phyloP scores from a whole-genome alignment of 2,797 vertebrate species.

The Danio jaintianensis region DNA sequence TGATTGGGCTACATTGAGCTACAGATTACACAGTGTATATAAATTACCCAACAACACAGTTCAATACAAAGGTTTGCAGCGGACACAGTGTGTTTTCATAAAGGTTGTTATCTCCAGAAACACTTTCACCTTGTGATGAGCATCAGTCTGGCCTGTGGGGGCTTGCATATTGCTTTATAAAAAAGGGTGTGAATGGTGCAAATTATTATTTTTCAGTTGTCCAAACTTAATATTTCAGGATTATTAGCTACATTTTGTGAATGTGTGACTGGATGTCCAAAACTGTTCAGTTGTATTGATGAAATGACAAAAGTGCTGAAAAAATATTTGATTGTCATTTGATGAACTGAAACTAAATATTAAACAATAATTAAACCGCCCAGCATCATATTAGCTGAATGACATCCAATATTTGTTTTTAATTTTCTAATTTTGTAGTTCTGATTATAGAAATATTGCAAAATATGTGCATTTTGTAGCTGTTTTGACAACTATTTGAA shows the following conservation, averaged over 20 bases:
- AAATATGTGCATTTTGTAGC: no score
- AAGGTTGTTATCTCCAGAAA: slow-evolving; percentile 8
- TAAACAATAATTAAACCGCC: not conserved
- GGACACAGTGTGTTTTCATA: slow-evolving; percentile 39
- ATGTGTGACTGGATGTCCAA: not conserved
- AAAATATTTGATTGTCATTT: not conserved
- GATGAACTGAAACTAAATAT: not conserved
- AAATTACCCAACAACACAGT: slow-evolving; percentile 34
- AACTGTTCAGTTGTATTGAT: not conserved
- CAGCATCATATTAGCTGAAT: not conserved
- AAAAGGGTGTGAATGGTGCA: slow-evolving; percentile 4
- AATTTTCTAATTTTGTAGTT: not conserved
- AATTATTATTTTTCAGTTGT: not conserved
- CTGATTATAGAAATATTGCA: not conserved
- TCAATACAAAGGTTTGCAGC: slow-evolving; percentile 50
- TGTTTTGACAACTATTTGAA: no score
- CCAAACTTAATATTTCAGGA: not conserved
- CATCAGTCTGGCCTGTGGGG: not conserved
- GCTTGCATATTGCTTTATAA: slow-evolving; percentile 52
- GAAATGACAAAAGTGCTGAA: not conserved
- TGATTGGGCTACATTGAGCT: slow-evolving; percentile 40
- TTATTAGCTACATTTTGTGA: slow-evolving; percentile 34
- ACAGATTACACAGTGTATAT: slow-evolving; percentile 50
- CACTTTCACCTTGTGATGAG: slow-evolving; percentile 15
- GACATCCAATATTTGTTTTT: no score